phyloP scores from a whole-genome alignment of 2,888 invertebrate species.

The Aricia artaxerxes region DNA sequence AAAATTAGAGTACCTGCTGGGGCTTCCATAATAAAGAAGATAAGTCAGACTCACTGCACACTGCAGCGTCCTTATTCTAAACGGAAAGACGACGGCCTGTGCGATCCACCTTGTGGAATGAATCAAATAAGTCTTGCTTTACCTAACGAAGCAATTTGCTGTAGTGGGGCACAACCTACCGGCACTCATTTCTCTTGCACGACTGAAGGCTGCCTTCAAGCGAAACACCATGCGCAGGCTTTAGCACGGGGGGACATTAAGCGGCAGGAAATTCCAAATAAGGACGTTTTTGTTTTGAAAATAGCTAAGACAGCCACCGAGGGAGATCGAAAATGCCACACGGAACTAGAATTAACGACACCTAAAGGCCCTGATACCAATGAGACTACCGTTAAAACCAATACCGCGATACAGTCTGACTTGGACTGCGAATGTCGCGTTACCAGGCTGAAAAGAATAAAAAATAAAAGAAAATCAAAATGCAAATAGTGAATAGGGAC shows the following conservation, averaged over 20 bases:
- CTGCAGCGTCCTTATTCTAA: conserved; percentile 65
- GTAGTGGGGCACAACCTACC: conserved; percentile 58
- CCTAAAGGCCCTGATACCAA: conserved; percentile 82
- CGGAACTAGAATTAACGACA: conserved; percentile 84
- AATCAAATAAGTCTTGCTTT: conserved; percentile 68
- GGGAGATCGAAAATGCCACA: conserved; percentile 82
- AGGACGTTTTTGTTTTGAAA: conserved; percentile 82
- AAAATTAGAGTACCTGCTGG: conserved; percentile 71
- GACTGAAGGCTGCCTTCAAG: conserved; percentile 66
- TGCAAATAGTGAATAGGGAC: background rate
- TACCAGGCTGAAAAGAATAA: conserved; percentile 51
- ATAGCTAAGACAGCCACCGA: conserved; percentile 85
- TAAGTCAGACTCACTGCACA: conserved; percentile 69
- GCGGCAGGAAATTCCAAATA: conserved; percentile 69
- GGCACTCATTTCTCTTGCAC: conserved; percentile 71
- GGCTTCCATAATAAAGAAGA: conserved; percentile 69
- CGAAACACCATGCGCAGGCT: conserved; percentile 59
- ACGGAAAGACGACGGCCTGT: conserved; percentile 52
- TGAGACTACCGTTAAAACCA: conserved; percentile 67
- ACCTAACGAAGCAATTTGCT: conserved; percentile 63
- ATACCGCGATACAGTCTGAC: conserved; percentile 62
- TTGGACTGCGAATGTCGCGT: conserved; percentile 63
- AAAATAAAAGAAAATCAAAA: conserved; percentile 47
- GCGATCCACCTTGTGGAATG: conserved; percentile 66
- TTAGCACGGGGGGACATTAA: conserved; percentile 60